phyloP scores from a whole-genome alignment of 2,797 vertebrate species.

The Merluccius polli region DNA sequence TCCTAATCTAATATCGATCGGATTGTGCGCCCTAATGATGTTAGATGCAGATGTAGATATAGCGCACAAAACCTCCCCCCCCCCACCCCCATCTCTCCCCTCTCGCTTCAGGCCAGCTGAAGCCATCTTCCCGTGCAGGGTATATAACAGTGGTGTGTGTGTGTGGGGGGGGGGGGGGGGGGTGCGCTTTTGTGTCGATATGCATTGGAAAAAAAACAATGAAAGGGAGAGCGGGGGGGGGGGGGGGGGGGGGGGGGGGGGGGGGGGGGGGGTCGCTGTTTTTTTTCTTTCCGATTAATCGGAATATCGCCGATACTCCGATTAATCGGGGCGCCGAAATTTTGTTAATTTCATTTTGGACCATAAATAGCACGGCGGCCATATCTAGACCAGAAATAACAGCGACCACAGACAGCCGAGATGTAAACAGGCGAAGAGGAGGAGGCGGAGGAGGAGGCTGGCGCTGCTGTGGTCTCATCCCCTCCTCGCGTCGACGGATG shows the following conservation, averaged over 20 bases:
- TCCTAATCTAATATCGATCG: not conserved
- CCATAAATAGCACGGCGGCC: conserved; percentile 28
- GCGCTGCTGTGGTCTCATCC: conserved; percentile 54
- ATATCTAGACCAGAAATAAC: conserved; percentile 30
- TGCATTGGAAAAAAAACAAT: conserved; percentile 62
- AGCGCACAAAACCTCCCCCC: not conserved
- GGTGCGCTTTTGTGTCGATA: conserved; percentile 16
- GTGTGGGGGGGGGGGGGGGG: too few species aligned
- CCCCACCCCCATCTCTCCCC: too few species aligned
- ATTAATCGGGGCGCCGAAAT: conserved; percentile 9
- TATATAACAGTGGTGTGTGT: not conserved
- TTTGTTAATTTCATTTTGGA: not conserved
- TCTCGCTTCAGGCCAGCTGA: not conserved
- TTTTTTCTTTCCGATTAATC: too few species aligned
- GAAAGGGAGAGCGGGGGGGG: conserved; percentile 24
- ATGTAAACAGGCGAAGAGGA: conserved; percentile 63
- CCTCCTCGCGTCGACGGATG: conserved; percentile 53
- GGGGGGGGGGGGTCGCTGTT: too few species aligned
- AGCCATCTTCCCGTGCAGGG: not conserved
- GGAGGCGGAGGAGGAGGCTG: conserved; percentile 39
- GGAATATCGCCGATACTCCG: too few species aligned
- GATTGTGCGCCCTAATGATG: conserved; percentile 1
- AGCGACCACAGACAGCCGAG: conserved; percentile 38
- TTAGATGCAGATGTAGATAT: not conserved
- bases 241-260: too few species aligned